Conservation (phyloP, 1,140 invertebrate species). For the Drosophila willistoni region DNA sequence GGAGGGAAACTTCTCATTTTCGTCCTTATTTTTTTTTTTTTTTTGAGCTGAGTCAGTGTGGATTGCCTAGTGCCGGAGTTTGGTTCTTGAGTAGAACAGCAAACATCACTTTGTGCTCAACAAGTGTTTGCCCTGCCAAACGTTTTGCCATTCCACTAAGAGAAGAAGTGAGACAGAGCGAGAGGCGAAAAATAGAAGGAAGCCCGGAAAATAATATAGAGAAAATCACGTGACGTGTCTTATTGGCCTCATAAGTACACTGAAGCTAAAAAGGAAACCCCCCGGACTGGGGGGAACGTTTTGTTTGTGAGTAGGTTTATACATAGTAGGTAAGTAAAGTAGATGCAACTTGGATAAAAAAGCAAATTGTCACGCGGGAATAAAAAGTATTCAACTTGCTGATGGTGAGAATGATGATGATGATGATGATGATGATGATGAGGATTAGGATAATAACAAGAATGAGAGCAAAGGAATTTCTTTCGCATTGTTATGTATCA, state of each 20-base stretch:
- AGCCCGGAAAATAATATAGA: slow-evolving; percentile 20
- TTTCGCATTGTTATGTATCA: slow-evolving; percentile 38
- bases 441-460: neutral
- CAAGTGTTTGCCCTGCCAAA: slow-evolving; percentile 74
- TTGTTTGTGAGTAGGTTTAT: neutral
- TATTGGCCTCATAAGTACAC: slow-evolving; percentile 72
- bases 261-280: slow-evolving; percentile 1
- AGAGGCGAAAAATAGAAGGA: slow-evolving; percentile 10
- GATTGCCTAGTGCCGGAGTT: slow-evolving; percentile 23
- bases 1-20: slow-evolving; percentile 11
- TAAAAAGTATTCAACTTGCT: slow-evolving; percentile 48
- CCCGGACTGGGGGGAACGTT: neutral
- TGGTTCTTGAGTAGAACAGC: slow-evolving; percentile 48
- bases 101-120: slow-evolving; percentile 80
- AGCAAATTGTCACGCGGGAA: slow-evolving; percentile 73
- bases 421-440: slow-evolving; percentile 3
- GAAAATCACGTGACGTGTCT: slow-evolving; percentile 74
- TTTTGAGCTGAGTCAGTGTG: slow-evolving; percentile 47
- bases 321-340: slow-evolving; percentile 12
- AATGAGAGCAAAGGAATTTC: slow-evolving; percentile 3
- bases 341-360: slow-evolving; percentile 40
- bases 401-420: slow-evolving; percentile 31
- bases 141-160: slow-evolving; percentile 59
- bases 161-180: slow-evolving; percentile 24
- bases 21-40: neutral